Conservation (phyloP, 2,113 vertebrate genomes). For the Antechinus stuartii region DNA sequence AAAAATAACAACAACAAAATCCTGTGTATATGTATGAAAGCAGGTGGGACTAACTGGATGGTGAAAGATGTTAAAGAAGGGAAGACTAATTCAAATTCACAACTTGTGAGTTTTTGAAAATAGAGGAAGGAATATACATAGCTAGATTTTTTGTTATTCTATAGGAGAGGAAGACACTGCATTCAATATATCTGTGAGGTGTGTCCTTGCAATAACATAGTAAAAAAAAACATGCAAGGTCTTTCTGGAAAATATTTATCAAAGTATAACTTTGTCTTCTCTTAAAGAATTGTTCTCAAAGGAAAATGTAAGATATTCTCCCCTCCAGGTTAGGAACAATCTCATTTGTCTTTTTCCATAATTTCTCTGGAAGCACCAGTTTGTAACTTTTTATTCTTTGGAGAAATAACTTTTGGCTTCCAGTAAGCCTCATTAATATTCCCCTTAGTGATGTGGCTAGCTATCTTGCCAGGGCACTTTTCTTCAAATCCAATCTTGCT, state of each 20-base stretch:
- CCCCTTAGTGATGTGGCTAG: conserved; percentile 42
- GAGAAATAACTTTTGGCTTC: conserved; percentile 65
- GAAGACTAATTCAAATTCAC: background rate
- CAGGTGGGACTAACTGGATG: too few species aligned
- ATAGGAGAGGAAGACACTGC: conserved; percentile 12
- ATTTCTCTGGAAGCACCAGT: conserved; percentile 65
- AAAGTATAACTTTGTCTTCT: conserved; percentile 59
- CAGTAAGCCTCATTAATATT: conserved; percentile 58
- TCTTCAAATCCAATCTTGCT: conserved; percentile 24
- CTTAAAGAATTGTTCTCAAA: conserved; percentile 51
- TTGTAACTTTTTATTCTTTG: conserved; percentile 63
- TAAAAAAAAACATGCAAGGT: conserved; percentile 15
- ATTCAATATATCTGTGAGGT: conserved; percentile 42
- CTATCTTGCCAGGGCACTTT: conserved; percentile 29
- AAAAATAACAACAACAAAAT: background rate
- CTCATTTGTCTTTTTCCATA: conserved; percentile 71
- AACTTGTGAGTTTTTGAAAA: background rate
- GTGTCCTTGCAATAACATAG: conserved; percentile 50
- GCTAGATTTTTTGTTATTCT: background rate
- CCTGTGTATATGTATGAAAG: background rate
- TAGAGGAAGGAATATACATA: background rate
- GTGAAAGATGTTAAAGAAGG: background rate
- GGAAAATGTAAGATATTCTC: conserved; percentile 25
- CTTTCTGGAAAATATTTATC: conserved; percentile 60
- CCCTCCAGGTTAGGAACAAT: conserved; percentile 50